phyloP scores from a whole-genome alignment of 2,888 invertebrate genomes.

The Sarcophaga subvicina region DNA sequence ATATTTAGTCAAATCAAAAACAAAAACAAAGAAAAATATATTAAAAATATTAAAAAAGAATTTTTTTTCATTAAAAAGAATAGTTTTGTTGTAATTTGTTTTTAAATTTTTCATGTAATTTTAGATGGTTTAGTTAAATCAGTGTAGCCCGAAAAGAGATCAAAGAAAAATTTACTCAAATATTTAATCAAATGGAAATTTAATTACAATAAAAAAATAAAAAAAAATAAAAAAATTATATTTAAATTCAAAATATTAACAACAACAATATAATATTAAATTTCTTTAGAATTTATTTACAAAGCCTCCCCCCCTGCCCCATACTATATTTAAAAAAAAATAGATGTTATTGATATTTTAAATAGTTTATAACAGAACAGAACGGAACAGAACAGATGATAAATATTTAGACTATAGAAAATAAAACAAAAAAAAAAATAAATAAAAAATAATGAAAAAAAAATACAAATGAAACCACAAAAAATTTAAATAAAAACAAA shows the following conservation, averaged over 20 bases:
- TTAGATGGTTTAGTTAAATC: constrained; percentile 34
- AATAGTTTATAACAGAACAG: constrained; percentile 57
- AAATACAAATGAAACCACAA: constrained; percentile 22
- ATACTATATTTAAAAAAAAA: not conserved
- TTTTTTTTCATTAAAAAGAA: constrained; percentile 4
- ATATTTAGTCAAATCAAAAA: constrained; percentile 25
- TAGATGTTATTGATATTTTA: constrained; percentile 67
- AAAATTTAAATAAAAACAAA: constrained; percentile 13
- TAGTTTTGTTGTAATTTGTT: constrained; percentile 45
- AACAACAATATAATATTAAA: constrained; percentile 10
- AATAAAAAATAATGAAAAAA: constrained; percentile 31
- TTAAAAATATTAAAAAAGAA: not conserved
- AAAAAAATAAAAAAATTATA: constrained; percentile 15
- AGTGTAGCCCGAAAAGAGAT: constrained; percentile 45
- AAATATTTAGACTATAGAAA: constrained; percentile 54
- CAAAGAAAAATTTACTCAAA: constrained; percentile 29
- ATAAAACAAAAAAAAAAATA: constrained; percentile 26
- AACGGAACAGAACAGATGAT: constrained; percentile 33
- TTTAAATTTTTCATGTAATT: not conserved
- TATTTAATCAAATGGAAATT: constrained; percentile 19
- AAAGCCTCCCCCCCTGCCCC: not conserved
- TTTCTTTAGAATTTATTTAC: constrained; percentile 60
- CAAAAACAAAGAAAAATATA: not conserved
- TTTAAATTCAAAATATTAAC: constrained; percentile 18
- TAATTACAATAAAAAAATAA: constrained; percentile 20